Base-by-base conservation (phyloP, 2,888 invertebrate genomes). In the Mamestra brassicae region DNA sequence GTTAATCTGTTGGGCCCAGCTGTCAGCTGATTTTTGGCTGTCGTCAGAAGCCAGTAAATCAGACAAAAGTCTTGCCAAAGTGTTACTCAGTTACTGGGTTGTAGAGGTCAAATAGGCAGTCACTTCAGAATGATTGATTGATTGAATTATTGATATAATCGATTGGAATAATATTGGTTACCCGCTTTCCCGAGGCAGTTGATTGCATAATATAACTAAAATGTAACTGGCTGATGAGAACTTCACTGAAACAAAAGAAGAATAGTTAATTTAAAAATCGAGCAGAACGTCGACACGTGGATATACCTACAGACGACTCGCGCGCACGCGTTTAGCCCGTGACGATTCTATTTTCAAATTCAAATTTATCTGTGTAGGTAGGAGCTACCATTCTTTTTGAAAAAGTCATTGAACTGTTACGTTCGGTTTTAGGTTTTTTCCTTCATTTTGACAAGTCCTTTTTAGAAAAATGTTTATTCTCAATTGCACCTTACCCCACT, bases 321-420 rank as follows among this genome's bases (percentile, higher is more conserved):
- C 66, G 82, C 74, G 57, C 67, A 54, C 74, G 76, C 64, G n/a
- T 17, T 17, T 15, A 10, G 17, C 26, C 50, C 74, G 82, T 76
- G 86, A 17, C 58, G 71, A 61, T 84, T 81, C 81, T 85, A 85
- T 85, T 83, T 78, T 75, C 67, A 85, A 85, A 79, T 83, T 75
- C 52, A 71, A 78, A 81, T 76, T 68, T 74, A 70, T 70, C 74
- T 42, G 64, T 70, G 64, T 77, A 72, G 54, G 58, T 57, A 45
- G 4, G 47, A 10, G 65, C 57, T 57, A 11, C 64, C 38, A 74
- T 82, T 81, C 47, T 82, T 78, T 81, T 74, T 26, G 2, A 57
- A 64, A 50, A 73, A 78, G 83, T 75, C 75, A 76, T 76, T 75
- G 78, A 85, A 80, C 81, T 77, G n/a, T 4, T 13, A 11, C 34